phyloP scores from a whole-genome alignment of 2,113 vertebrate species.

The Hyperoodon ampullatus region DNA sequence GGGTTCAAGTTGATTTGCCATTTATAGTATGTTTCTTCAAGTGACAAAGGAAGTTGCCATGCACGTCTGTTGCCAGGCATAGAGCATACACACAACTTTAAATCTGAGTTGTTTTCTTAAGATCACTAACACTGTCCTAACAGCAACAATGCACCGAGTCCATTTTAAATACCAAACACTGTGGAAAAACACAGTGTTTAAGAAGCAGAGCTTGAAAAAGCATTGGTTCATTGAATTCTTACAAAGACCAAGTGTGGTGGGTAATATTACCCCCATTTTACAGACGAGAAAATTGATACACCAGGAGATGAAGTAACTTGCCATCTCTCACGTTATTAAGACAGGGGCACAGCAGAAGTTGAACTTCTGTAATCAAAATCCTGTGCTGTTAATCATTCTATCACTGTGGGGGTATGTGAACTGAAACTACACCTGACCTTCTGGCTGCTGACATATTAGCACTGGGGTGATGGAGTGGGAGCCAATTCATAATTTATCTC shows the following conservation, averaged over 20 bases:
- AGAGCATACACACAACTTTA: not conserved
- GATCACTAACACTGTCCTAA: not conserved
- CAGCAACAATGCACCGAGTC: not conserved
- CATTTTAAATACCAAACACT: not conserved
- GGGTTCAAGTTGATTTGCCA: not conserved
- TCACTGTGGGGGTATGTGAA: not conserved
- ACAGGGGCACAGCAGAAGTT: not conserved
- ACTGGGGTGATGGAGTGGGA: constrained; percentile 36
- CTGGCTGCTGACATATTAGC: constrained; percentile 60
- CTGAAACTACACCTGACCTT: constrained; percentile 49
- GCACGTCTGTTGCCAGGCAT: not conserved
- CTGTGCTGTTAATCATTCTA: not conserved
- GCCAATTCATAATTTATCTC: constrained; percentile 71
- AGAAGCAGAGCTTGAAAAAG: not conserved
- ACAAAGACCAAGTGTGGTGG: not conserved
- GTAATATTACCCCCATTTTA: constrained; percentile 42
- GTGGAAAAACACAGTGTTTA: not conserved
- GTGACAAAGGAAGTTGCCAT: fast-evolving
- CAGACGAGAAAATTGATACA: constrained; percentile 26
- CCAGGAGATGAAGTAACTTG: not conserved
- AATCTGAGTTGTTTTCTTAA: not conserved
- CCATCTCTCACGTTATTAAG: not conserved
- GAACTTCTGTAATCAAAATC: constrained; percentile 25
- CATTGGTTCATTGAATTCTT: not conserved
- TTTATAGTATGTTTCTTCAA: not conserved